Evolutionary conservation across 2,888 invertebrate species (phyloP), one percentile per base, ranked within the genome.

Genomic region (Lithophane semibrunnea): DNA sequence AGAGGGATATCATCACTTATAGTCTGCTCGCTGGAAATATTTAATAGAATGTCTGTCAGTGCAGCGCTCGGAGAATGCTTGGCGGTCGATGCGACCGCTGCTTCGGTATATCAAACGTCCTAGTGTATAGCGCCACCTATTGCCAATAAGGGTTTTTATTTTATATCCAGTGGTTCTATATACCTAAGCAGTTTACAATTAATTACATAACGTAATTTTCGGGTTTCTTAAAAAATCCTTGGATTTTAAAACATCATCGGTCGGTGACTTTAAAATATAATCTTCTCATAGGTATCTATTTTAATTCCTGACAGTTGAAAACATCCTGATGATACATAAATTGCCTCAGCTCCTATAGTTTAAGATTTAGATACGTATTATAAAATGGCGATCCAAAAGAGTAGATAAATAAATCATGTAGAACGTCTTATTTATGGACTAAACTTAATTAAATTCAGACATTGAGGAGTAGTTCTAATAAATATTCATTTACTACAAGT

Each of bases 1-100:
- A 86, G 71, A 86, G 84, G 86, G 84, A 84, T 84, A 84, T 84
- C 84, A 84, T 78, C 86, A 75, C 72, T 84, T 84, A 83, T 73
- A 84, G 83, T 73, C 72, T 52, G 86, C 49, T 78, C 69, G 63
- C 78, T 69, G 79, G 83, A 86, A 75, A 86, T 86, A 78, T 78
- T 68, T 78, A 84, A 78, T 86, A 83, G 78, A 75, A 82, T 65
- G 73, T 82, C 83, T 82, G 74, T 54, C 83, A 58, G 73, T 71
- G 37, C 67, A 73, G 71, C 52, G 65, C 69, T 56, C 61, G 71
- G 67, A 84, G 80, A 77, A 87, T 63, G 77, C 65, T 74, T 84
- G 85, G 77, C 87, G 68, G 73, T 73, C 44, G 63, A 29, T 72
- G 52, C 72, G 21, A 77, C 47, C 49, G 52, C 44, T 67, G 42